These are phyloP conservation scores for Engraulis encrasicolus DNA, from an alignment of 2,113 vertebrate genomes.

Conservation along the genomic window DNA sequence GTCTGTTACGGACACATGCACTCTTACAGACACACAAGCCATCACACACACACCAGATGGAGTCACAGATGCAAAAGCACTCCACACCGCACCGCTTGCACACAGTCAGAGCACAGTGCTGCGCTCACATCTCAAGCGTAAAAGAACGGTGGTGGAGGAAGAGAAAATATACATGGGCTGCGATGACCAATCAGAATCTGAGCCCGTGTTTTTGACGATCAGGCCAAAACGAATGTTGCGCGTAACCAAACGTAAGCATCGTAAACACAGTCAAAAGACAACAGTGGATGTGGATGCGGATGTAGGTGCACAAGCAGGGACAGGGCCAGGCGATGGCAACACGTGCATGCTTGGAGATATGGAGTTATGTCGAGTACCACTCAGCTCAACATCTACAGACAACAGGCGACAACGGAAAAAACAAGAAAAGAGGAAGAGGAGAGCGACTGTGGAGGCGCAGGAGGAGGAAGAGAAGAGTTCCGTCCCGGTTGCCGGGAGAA, in stretches of 20 bases:
- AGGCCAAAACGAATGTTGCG: neutral
- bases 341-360: neutral
- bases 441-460: constrained; percentile 56
- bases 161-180: neutral
- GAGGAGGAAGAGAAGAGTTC: neutral
- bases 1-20: neutral
- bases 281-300: neutral
- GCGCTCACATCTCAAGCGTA: neutral
- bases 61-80: neutral
- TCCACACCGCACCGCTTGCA: constrained; percentile 18
- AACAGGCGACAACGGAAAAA: neutral
- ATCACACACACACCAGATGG: constrained; percentile 20
- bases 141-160: constrained; percentile 51
- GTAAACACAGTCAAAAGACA: constrained; percentile 44
- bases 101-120: neutral
- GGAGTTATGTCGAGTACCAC: neutral
- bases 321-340: too few relatives aligned
- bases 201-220: neutral
- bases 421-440: constrained; percentile 54
- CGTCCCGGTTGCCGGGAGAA: neutral
- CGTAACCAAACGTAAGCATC: constrained; percentile 60
- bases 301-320: too few relatives aligned
- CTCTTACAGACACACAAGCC: neutral
- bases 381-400: too few relatives aligned
- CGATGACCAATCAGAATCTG: neutral